A percentile compares a stretch with the other conserved stretches of the same genome.
These are phyloP conservation scores for Operophtera brumata DNA, from an alignment of 2,888 invertebrate species.

Conservation along the genomic window DNA sequence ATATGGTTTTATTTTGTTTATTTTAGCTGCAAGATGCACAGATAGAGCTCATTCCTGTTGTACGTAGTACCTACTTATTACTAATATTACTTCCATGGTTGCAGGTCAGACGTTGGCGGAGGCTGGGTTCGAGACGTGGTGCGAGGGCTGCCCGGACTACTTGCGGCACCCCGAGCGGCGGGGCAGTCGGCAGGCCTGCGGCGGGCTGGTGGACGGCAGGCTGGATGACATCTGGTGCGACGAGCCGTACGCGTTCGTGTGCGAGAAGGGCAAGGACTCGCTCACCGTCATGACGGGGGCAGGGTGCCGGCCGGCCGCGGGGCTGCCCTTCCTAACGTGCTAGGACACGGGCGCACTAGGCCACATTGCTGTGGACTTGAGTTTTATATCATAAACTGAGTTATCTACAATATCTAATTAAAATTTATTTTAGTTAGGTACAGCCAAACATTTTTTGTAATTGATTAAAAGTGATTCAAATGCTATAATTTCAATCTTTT, in stretches of 20 bases:
- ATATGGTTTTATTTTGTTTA: too few relatives aligned
- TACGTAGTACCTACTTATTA: too few relatives aligned
- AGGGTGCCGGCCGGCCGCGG: background rate
- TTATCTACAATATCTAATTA: too few relatives aligned
- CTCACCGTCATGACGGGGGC: conserved; percentile 3
- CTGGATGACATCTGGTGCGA: conserved; percentile 18
- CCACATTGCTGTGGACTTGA: background rate
- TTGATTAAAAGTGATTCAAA: too few relatives aligned
- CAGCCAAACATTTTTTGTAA: too few relatives aligned
- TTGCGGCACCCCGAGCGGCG: background rate
- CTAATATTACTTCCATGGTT: too few relatives aligned
- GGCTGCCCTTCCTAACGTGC: conserved; percentile 9
- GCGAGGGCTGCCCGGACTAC: conserved; percentile 4
- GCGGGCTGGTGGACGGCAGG: background rate
- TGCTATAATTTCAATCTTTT: too few relatives aligned
- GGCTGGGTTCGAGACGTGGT: conserved; percentile 4
- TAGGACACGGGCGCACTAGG: background rate
- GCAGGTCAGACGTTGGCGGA: conserved; percentile 1
- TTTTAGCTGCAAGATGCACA: too few relatives aligned
- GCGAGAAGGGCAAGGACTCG: background rate
- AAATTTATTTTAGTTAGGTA: too few relatives aligned
- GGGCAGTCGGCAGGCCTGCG: conserved; percentile 10
- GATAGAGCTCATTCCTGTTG: too few relatives aligned
- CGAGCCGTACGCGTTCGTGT: conserved; percentile 6
- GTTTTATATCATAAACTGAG: background rate